These are phyloP conservation scores for Ceratoteleas bidentatus DNA, from an alignment of 1,140 invertebrate genomes.

Conservation along the genomic window DNA sequence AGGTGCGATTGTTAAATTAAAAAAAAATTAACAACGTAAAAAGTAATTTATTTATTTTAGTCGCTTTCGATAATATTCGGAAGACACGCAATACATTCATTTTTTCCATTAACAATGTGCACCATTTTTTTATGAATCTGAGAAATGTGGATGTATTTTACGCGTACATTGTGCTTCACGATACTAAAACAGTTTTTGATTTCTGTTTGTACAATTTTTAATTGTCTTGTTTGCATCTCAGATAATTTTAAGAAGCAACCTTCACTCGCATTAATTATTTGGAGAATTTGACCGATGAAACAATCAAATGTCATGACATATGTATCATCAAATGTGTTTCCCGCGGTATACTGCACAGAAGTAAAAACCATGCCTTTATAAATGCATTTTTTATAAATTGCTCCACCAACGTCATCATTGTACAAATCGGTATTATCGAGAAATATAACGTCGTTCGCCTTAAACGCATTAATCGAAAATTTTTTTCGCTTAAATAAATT, in stretches of 20 bases:
- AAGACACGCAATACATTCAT: background rate
- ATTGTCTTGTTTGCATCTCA: background rate
- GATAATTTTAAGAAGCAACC: background rate
- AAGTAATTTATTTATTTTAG: background rate
- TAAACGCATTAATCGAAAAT: background rate
- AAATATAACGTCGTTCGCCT: background rate
- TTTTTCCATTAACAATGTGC: background rate
- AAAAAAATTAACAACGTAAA: too few species aligned
- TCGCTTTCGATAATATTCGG: background rate
- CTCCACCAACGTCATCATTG: background rate
- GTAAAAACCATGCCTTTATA: slow-evolving; percentile 1
- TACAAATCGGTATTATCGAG: background rate
- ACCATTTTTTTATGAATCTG: background rate
- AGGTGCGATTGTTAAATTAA: too few species aligned
- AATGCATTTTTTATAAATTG: slow-evolving; percentile 1
- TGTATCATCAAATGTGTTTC: background rate
- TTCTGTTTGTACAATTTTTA: background rate
- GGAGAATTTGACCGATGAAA: background rate
- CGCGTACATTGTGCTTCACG: background rate
- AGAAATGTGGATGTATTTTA: background rate
- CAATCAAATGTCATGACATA: background rate
- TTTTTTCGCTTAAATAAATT: background rate
- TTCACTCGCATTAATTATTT: background rate
- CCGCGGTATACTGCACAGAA: background rate
- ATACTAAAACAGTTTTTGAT: background rate